Percentiles rank a stretch among this genome's conserved stretches.
These are phyloP conservation scores for Drosophila pandora DNA, from an alignment of 1,140 invertebrate genomes.

Conservation along the genomic window DNA sequence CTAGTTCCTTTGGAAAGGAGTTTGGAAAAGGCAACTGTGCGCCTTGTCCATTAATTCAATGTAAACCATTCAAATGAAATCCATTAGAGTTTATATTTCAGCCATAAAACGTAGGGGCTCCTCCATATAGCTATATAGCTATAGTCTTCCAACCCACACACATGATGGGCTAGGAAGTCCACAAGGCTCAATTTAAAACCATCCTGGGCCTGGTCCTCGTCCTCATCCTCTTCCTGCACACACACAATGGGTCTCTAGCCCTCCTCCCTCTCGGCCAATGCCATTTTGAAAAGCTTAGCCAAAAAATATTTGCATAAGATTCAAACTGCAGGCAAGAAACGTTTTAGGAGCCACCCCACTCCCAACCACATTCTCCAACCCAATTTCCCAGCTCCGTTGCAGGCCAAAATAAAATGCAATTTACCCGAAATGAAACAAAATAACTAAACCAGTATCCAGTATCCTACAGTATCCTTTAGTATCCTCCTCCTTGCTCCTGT, in stretches of 20 bases:
- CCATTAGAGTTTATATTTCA: conserved; percentile 80
- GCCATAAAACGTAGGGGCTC: conserved; percentile 59
- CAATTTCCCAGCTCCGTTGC: conserved; percentile 4
- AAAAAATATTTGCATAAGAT: conserved; percentile 80
- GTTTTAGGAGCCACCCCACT: conserved; percentile 27
- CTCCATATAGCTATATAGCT: too few species aligned
- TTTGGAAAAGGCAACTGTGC: conserved; percentile 19
- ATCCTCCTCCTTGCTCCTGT: background rate
- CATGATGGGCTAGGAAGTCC: conserved; percentile 26
- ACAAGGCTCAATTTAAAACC: conserved; percentile 69
- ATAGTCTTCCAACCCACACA: background rate
- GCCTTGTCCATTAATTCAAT: conserved; percentile 65
- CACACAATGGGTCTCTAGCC: conserved; percentile 40
- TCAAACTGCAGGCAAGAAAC: conserved; percentile 74
- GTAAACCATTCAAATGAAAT: conserved; percentile 76
- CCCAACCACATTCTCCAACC: background rate
- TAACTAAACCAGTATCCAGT: conserved; percentile 24
- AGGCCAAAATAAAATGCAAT: conserved; percentile 62
- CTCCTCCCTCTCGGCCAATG: conserved; percentile 28
- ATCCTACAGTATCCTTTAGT: too few species aligned
- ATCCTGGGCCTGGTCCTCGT: conserved; percentile 14
- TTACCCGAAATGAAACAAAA: conserved; percentile 69
- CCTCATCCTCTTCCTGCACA: conserved; percentile 9
- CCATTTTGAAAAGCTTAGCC: conserved; percentile 70
- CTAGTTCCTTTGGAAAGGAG: conserved; percentile 7